phyloP scores from a whole-genome alignment of 2,888 invertebrate genomes.

The Ommatoiulus sabulosus region DNA sequence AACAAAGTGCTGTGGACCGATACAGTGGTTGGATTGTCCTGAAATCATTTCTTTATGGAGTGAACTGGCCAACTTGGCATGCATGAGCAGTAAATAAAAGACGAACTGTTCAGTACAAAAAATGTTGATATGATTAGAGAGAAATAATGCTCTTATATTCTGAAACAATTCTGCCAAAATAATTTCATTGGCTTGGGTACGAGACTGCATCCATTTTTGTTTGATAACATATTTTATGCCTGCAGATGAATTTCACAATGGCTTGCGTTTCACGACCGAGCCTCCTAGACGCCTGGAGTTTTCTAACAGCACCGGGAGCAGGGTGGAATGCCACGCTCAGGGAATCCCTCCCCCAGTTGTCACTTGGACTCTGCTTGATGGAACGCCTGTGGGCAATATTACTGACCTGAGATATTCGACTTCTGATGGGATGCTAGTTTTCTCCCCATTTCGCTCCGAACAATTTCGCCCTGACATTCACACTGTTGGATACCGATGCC shows the following conservation, averaged over 20 bases:
- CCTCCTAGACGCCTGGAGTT: conserved; percentile 18
- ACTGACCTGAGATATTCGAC: not conserved
- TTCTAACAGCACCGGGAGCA: conserved; percentile 51
- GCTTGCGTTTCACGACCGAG: not conserved
- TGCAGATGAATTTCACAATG: not conserved
- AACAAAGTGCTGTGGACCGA: no score
- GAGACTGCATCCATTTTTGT: not conserved
- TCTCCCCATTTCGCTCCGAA: conserved; percentile 53
- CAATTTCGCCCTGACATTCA: conserved; percentile 56
- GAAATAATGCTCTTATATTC: no score
- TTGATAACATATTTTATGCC: no score
- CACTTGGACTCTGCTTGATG: conserved; percentile 52
- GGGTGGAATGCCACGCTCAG: conserved; percentile 38
- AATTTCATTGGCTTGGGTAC: not conserved
- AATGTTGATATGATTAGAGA: not conserved
- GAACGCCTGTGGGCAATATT: conserved; percentile 31
- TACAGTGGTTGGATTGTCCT: no score
- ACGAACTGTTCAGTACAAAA: no score
- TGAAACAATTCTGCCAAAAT: not conserved
- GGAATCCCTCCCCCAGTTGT: conserved; percentile 49
- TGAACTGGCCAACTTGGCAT: no score
- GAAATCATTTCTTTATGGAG: no score
- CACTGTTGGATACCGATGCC: conserved; percentile 52
- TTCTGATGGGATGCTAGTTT: conserved; percentile 38
- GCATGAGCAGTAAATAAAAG: no score